Percentiles rank a stretch among this genome's conserved stretches.
Evolutionary conservation across 2,113 vertebrate species (phyloP).

Genomic region (Trematocara nigrifrons): DNA sequence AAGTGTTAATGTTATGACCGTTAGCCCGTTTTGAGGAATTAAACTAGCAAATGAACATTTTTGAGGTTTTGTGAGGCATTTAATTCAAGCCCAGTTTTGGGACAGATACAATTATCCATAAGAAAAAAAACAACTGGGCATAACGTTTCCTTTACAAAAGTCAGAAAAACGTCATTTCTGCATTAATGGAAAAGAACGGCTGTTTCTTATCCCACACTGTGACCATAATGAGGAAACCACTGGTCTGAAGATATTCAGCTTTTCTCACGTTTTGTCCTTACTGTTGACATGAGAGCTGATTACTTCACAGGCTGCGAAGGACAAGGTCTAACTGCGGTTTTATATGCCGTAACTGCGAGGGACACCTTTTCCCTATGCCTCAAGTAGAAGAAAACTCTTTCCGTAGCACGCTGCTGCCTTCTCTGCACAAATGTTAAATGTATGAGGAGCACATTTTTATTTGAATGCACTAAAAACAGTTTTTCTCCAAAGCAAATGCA

Average conservation of each 20-base stretch:
- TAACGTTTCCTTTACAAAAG: not conserved
- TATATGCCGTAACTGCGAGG: not conserved
- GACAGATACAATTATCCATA: not conserved
- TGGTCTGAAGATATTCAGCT: not conserved
- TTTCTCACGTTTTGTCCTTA: not conserved
- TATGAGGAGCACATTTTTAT: not conserved
- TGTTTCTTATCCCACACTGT: not conserved
- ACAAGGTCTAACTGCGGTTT: not conserved
- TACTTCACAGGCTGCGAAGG: not conserved
- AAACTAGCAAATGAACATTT: not conserved
- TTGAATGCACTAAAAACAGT: not conserved
- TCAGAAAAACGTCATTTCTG: not conserved
- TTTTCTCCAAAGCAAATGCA: not conserved
- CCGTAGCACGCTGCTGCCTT: not conserved
- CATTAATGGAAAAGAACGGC: not conserved
- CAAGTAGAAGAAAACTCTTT: not conserved
- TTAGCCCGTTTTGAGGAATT: not conserved
- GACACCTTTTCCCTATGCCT: not conserved
- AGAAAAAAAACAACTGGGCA: not conserved
- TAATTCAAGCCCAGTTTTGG: not conserved
- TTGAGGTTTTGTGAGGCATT: not conserved
- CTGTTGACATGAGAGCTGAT: not conserved
- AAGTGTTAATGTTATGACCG: not conserved
- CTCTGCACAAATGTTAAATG: not conserved
- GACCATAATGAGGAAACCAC: not conserved